Evolutionary conservation across 2,888 invertebrate species (phyloP).

Genomic region (Patella pellucida): DNA sequence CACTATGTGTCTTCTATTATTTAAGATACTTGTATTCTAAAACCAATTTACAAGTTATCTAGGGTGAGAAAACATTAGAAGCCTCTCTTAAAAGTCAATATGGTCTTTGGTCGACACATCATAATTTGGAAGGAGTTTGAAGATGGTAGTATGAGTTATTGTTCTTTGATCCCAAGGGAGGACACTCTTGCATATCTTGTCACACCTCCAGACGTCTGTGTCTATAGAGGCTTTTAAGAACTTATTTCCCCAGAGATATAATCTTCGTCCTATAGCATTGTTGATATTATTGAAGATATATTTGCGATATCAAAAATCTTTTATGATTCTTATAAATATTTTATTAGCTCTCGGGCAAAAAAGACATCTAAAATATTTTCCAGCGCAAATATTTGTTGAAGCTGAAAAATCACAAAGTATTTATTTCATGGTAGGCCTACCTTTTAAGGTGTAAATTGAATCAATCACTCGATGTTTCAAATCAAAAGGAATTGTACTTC

Average conservation of each 20-base stretch:
- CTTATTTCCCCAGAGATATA: background rate
- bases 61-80: constrained; percentile 5
- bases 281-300: constrained; percentile 9
- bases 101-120: background rate
- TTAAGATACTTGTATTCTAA: constrained; percentile 7
- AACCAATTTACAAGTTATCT: constrained; percentile 1
- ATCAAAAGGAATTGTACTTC: constrained; percentile 1
- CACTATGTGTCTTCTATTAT: constrained; percentile 5
- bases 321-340: constrained; percentile 9
- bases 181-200: constrained; percentile 7
- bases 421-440: no score
- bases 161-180: constrained; percentile 7
- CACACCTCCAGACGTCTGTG: background rate
- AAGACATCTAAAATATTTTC: background rate
- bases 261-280: background rate
- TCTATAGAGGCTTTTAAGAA: constrained; percentile 8
- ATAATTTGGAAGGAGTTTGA: background rate
- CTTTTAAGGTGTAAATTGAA: no score
- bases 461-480: no score
- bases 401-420: no score
- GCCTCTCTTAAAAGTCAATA: constrained; percentile 10
- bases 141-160: constrained; percentile 6
- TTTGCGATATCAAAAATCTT: constrained; percentile 5
- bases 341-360: background rate
- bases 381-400: no score